These are phyloP conservation scores for Drosophila picticornis DNA, from an alignment of 2,888 invertebrate species.

Conservation along the genomic window DNA sequence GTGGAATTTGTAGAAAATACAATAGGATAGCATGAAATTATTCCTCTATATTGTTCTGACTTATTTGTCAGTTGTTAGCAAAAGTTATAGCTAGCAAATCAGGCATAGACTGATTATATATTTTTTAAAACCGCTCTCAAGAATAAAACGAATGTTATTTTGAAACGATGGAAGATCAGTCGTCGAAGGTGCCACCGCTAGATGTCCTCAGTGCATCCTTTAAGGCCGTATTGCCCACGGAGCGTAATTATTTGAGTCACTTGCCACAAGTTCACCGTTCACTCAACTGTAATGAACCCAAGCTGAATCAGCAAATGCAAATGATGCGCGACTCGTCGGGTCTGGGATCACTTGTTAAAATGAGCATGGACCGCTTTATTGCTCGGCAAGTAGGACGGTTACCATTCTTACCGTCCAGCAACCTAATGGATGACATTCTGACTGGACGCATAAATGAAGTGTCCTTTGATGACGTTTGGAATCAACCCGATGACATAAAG, in stretches of 20 bases:
- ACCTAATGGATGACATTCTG: not conserved
- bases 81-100: not conserved
- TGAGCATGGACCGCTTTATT: not conserved
- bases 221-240: not conserved
- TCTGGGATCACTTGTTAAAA: not conserved
- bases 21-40: not conserved
- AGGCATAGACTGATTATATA: not conserved
- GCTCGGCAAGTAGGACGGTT: not conserved
- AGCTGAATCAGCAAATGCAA: not conserved
- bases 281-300: not conserved
- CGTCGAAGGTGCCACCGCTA: not conserved
- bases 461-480: not conserved
- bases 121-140: not conserved
- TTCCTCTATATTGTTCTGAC: not conserved
- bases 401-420: not conserved
- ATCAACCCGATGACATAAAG: not conserved
- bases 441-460: not conserved
- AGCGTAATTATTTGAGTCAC: not conserved
- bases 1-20: not conserved
- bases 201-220: not conserved
- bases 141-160: not conserved
- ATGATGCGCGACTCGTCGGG: not conserved
- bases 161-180: not conserved
- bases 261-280: not conserved
- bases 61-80: not conserved